Conservation (phyloP, 1,140 invertebrate genomes). For the Calosoma granatense region DNA sequence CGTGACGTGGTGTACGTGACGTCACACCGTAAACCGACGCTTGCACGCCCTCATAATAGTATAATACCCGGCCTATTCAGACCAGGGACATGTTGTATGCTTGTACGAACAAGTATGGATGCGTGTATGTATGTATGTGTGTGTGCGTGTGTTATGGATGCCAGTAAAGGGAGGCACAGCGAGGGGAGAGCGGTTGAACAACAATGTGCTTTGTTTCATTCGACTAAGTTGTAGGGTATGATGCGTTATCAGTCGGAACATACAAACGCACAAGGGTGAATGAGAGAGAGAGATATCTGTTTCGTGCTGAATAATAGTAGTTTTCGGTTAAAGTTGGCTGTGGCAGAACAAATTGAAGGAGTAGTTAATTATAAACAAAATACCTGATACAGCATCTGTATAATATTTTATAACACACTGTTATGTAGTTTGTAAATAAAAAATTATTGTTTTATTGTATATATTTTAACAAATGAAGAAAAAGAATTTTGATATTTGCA, state of each 20-base stretch:
- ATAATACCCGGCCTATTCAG: not conserved
- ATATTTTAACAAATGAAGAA: too few relatives aligned
- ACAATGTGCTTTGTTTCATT: not conserved
- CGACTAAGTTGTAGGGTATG: too few relatives aligned
- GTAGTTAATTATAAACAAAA: too few relatives aligned
- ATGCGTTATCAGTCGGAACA: not conserved
- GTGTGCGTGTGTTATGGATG: not conserved
- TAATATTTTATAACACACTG: not conserved
- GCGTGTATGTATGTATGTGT: not conserved
- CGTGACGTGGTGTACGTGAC: not conserved
- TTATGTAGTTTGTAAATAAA: not conserved
- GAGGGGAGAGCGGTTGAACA: not conserved
- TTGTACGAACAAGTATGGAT: not conserved
- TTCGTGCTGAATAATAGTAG: too few relatives aligned
- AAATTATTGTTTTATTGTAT: not conserved
- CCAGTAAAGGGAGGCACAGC: not conserved
- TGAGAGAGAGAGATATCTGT: not conserved
- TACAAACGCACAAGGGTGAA: not conserved
- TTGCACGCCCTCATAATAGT: not conserved
- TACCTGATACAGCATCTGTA: not conserved
- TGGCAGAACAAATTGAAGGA: too few relatives aligned
- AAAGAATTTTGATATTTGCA: too few relatives aligned
- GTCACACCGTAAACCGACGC: not conserved
- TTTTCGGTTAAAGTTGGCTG: too few relatives aligned
- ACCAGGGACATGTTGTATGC: not conserved